Base-by-base conservation (phyloP, 2,797 vertebrate genomes). In the Paratrypauchen microcephalus region DNA sequence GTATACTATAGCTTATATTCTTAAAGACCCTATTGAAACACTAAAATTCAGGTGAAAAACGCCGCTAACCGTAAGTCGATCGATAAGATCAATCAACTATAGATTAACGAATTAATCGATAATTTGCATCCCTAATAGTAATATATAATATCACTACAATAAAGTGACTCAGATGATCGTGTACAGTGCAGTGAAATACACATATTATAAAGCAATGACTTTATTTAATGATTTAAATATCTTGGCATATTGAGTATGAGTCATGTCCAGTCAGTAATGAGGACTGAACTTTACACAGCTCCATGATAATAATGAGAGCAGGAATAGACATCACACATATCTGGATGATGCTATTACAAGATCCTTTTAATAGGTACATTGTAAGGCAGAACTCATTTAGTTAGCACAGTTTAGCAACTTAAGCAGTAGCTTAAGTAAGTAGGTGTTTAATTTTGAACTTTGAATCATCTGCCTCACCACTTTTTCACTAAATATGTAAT, bases 251-350 rank as follows among this genome's bases (percentile, higher is more conserved):
- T 61, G 58, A 60, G 30, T 60, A 11, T 62, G 36, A 72, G 59
- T 71, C 57, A 59, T 32, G 73, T 76, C 18, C 63, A 76, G 65
- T 65, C 52, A 71, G 69, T 52, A 66, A 69, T 68, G 66, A 72
- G 66, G 63, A 73, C 83, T 78, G 74, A 78, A 80, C 74, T 84
- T 67, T 18, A 28, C 50, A 62, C 18, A 24, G 68, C 41, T 55
- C 69, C 47, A 36, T 75, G 50, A 72, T 65, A 23, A 7, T 72
- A 70, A 69, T 65, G 56, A 76, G 62, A 50, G 57, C 15, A 15
- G 67, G 9, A 24, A 18, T 18, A 58, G 56, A 12, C 15, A 19
- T 55, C 23, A 26, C 11, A 24, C 19, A 9, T 4, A 24, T 59
- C 50, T 2, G 9, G 57, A n/a, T 30, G 13, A n/a, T 30, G 13